Evolutionary conservation across 2,888 invertebrate species (phyloP), one percentile per base, ranked within the genome.

Genomic region (Tortrix viridana): DNA sequence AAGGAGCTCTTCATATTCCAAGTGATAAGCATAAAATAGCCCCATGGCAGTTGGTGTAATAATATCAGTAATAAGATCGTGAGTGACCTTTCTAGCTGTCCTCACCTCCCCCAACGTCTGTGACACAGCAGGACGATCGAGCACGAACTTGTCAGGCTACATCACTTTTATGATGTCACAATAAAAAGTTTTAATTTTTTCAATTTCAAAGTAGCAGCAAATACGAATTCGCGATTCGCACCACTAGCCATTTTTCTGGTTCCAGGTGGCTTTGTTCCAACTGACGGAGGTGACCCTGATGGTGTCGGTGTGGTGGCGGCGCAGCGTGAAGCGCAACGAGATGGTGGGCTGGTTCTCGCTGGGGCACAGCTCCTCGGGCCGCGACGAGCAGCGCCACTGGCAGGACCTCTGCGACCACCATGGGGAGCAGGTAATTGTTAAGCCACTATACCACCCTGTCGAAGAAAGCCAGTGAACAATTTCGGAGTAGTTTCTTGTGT

Each of bases 321-420:
- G 98, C 72, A 97, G 98, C 83, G 96, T 96, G 71, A 98, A 98
- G 83, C 96, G 97, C 72, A 97, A 98, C 80, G 98, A 98, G 86
- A 97, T 98, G 96, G 96, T 98, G 72, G 98, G 98, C 66, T 98
- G 98, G 98, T 97, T 98, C 91, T 96, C 98, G 66, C 89, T 98
- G 63, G 98, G 98, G 5, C 93, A 97, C 82, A 98, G 97, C 90
- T 96, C 97, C 72, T 97, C 98, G 60, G 98, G 98, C 20, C 96
- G 97, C 58, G 98, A 98, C 81, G 98, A 98, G 86, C 93, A 96
- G 60, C 95, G 96, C 20, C 98, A 98, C 85, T 98, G 98, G 98
- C 95, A 96, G 84, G 98, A 98, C 77, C 96, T 98, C 94, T 95
- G 97, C 71, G 97, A 97, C 79, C 94, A 95, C 32, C 96, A 96